phyloP scores from a whole-genome alignment of 2,113 vertebrate species.

The Tringa solitaria region DNA sequence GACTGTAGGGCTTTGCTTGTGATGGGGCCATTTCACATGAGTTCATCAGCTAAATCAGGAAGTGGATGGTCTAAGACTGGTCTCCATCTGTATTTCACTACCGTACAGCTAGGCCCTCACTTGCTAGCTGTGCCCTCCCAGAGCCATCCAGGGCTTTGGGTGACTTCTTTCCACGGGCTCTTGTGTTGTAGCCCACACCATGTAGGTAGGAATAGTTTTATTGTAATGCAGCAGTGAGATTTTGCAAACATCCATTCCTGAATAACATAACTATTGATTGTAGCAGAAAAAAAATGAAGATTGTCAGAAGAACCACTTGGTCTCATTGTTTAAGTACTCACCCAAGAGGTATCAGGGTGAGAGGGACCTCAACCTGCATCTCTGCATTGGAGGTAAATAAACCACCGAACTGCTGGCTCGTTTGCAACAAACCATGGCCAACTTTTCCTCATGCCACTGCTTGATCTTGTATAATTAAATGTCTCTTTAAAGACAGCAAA shows the following conservation, averaged over 20 bases:
- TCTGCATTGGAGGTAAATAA: neutral
- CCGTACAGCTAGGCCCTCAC: neutral
- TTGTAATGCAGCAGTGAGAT: neutral
- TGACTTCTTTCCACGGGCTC: neutral
- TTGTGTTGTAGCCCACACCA: neutral
- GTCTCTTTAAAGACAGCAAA: neutral
- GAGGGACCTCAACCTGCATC: neutral
- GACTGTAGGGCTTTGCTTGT: neutral
- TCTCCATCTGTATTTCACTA: neutral
- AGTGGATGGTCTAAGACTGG: neutral
- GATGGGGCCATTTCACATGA: neutral
- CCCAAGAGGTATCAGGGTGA: neutral
- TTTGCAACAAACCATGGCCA: neutral
- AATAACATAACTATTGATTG: neutral
- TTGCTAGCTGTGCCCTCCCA: neutral
- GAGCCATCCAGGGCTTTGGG: neutral
- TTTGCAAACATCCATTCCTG: neutral
- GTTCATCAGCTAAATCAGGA: neutral
- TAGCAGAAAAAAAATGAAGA: neutral
- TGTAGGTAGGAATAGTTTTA: neutral
- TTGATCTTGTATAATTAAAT: neutral
- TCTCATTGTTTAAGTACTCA: neutral
- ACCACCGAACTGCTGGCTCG: rapidly evolving
- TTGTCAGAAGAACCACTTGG: neutral
- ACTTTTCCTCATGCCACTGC: rapidly evolving